Evolutionary conservation across 2,888 invertebrate species (phyloP).

Genomic region (Cybosia mesomella): DNA sequence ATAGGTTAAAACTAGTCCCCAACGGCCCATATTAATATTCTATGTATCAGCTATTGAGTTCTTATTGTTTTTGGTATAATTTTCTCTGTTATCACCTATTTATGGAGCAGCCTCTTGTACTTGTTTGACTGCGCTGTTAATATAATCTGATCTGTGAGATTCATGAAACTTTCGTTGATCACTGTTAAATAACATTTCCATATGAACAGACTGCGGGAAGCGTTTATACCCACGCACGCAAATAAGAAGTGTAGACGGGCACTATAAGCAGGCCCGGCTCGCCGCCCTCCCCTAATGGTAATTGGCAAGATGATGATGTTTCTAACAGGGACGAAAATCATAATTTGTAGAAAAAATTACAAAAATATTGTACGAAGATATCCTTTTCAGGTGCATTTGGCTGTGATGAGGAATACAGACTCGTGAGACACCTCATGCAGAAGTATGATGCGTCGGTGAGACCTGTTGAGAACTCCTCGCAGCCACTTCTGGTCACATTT

Average conservation of each 20-base stretch:
- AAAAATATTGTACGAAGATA: not conserved
- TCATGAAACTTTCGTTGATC: no score
- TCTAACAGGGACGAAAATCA: not conserved
- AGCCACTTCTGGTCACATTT: slow-evolving; percentile 92
- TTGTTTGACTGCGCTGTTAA: no score
- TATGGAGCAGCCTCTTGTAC: no score
- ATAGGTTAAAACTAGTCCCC: no score
- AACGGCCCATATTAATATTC: no score
- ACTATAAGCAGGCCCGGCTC: not conserved
- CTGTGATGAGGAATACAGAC: slow-evolving; percentile 90
- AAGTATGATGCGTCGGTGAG: slow-evolving; percentile 93
- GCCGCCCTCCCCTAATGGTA: not conserved
- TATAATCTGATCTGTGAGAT: no score
- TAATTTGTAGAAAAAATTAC: not conserved
- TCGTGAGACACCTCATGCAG: slow-evolving; percentile 91
- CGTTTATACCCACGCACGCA: not conserved
- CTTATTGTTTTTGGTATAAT: no score
- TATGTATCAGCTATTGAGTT: no score
- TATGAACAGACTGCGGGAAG: not conserved
- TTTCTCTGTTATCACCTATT: not conserved
- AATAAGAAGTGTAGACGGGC: not conserved
- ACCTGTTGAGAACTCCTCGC: slow-evolving; percentile 92
- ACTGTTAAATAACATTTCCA: not conserved
- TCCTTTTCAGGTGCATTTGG: slow-evolving; percentile 62
- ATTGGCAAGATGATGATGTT: not conserved